These are phyloP conservation scores for Eriosoma lanigerum DNA, from an alignment of 1,140 invertebrate genomes.

Conservation along the genomic window DNA sequence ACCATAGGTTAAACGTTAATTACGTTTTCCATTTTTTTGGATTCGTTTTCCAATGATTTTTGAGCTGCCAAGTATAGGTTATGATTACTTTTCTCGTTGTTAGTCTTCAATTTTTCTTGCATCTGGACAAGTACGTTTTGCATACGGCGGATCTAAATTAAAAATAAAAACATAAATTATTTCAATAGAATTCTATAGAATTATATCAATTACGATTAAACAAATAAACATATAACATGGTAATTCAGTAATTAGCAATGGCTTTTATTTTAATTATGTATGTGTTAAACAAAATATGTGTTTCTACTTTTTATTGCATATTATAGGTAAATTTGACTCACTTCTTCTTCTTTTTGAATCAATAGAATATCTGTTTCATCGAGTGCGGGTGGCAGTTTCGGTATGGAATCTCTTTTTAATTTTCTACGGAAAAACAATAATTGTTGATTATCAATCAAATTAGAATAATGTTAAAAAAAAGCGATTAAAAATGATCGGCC, in stretches of 20 bases:
- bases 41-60: constrained; percentile 51
- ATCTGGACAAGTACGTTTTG: constrained; percentile 95
- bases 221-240: too few species aligned
- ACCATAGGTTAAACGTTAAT: constrained; percentile 54
- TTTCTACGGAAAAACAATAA: constrained; percentile 65
- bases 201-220: too few species aligned
- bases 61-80: constrained; percentile 51
- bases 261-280: too few species aligned
- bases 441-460: neutral
- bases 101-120: constrained; percentile 91
- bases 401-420: constrained; percentile 79
- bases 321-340: constrained; percentile 58
- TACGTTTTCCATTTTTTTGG: constrained; percentile 54
- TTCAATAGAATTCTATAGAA: too few species aligned
- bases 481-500: neutral
- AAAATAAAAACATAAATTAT: neutral
- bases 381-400: constrained; percentile 72
- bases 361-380: constrained; percentile 83
- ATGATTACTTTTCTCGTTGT: constrained; percentile 61
- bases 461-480: neutral
- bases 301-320: too few species aligned
- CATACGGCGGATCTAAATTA: constrained; percentile 81
- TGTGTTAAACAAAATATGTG: too few species aligned
- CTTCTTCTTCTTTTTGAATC: constrained; percentile 91
- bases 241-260: too few species aligned